Conservation (phyloP, 2,888 invertebrate species). For the Pyrgus malvae region DNA sequence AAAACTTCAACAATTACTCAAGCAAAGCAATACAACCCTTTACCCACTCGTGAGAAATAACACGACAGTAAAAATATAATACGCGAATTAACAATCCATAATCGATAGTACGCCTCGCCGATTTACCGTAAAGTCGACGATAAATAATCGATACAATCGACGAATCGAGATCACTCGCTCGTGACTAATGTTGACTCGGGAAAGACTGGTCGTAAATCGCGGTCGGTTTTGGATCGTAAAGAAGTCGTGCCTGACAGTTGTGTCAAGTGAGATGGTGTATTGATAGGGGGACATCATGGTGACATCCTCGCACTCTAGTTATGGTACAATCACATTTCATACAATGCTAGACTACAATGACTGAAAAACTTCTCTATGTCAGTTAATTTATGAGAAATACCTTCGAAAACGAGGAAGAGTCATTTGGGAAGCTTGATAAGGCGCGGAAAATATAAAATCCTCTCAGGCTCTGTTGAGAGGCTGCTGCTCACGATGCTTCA, state of each 20-base stretch:
- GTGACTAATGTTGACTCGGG: conserved; percentile 48
- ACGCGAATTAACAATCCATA: conserved; percentile 46
- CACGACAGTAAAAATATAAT: conserved; percentile 32
- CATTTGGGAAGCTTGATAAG: too few species aligned
- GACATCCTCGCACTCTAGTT: too few species aligned
- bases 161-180: conserved; percentile 42
- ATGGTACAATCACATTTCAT: too few species aligned
- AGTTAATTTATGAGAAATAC: too few species aligned
- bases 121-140: conserved; percentile 37
- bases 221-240: conserved; percentile 59
- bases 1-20: background rate
- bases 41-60: conserved; percentile 38
- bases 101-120: conserved; percentile 47
- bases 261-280: conserved; percentile 28
- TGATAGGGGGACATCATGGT: too few species aligned
- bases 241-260: conserved; percentile 53
- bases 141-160: conserved; percentile 43
- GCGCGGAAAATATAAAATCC: too few species aligned
- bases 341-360: too few species aligned
- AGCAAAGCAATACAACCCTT: conserved; percentile 3
- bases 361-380: too few species aligned
- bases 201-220: conserved; percentile 52
- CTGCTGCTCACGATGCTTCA: too few species aligned
- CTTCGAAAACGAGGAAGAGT: too few species aligned
- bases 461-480: too few species aligned